Base-by-base conservation (phyloP, 2,888 invertebrate genomes). In the Thumatha senex region DNA sequence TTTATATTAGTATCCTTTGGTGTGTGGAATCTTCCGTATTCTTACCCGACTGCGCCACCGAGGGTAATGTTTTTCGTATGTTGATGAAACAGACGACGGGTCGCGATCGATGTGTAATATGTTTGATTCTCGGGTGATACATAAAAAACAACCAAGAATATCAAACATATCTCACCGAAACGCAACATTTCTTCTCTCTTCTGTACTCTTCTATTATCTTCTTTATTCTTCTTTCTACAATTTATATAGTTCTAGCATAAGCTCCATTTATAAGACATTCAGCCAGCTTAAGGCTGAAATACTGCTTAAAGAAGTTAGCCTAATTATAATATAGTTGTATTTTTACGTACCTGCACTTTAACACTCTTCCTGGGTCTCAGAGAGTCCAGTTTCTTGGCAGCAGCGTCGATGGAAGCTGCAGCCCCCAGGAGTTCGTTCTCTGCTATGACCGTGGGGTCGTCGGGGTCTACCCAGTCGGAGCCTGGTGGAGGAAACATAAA, bases 101-200 rank as follows among this genome's bases (percentile, higher is more conserved):
- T 78, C 81, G 64, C 72, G 92, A 94, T 94, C 97, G 93, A 92
- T 96, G 80, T 95, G 95, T 96, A 97, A 99, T 98, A 99, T 98
- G 99, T 98, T 97, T 98, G 98, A 98, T 97, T 98, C 97, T 97
- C 95, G 98, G 98, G 98, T 97, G 98, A 95, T 93, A 92, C 80
- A 78, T 71, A 91, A 84, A 93, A 57, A 53, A 97, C 98, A 98
- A 99, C 99, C 99, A 99, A 99, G 99, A 99, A 99, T 99, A 99
- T 98, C 99, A 99, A 99, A 99, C 99, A 99, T 99, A 99, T 99
- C 99, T 98, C 91, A 96, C 94, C 93, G 88, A 80, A 80, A 51
- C 81, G 40, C 70, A 81, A 73, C 80, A 72, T 61, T 56, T 44
- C 18, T 40, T 44, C 43, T 7, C 41, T 53, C 51, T 56, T 65